Base-by-base conservation (phyloP, 2,888 invertebrate genomes). In the Mythimna vitellina region DNA sequence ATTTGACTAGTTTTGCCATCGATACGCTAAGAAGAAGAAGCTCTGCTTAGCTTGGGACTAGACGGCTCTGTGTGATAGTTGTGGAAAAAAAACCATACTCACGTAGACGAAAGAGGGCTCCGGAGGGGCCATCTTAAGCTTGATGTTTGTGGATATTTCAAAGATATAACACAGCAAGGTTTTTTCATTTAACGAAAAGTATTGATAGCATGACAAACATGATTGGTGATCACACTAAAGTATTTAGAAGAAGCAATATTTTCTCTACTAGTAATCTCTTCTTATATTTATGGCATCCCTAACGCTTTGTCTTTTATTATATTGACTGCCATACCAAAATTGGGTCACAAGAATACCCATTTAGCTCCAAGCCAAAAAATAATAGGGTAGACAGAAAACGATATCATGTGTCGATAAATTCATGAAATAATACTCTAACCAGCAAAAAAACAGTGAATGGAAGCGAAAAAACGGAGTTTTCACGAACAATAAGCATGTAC, bases 371-470 rank as follows among this genome's bases (percentile, higher is more conserved):
- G 64, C 57, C 49, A 81, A 69, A 80, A 80, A 80, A 80, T 66
- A 74, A 67, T 63, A 76, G 32, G 49, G 57, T 69, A 69, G 57
- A 54, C 49, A 42, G 20, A 38, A 35, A 54, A 49, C 54, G 76
- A 65, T 76, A 63, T 65, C 53, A 58, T 49, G 64, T 65, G 67
- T 68, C 81, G 53, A 78, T 78, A 76, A 80, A 78, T 80, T 80
- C 38, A 62, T 32, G 53, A 17, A 78, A 76, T 80, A 80, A 80
- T 80, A 80, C 58, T 54, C 14, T 49, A 42, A 66, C 63, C 67
- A 60, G 53, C 49, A 58, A 46, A 79, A 79, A 72, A 75, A 70
- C n/a, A 78, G 46, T 53, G 57, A 73, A 58, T 57, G 29, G 35
- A 8, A 49, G 22, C 25, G 64, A 79, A 80, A 72, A 77, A 73